Base-by-base conservation (phyloP, 2,113 vertebrate genomes). In the Myanophis thanlyinensis region DNA sequence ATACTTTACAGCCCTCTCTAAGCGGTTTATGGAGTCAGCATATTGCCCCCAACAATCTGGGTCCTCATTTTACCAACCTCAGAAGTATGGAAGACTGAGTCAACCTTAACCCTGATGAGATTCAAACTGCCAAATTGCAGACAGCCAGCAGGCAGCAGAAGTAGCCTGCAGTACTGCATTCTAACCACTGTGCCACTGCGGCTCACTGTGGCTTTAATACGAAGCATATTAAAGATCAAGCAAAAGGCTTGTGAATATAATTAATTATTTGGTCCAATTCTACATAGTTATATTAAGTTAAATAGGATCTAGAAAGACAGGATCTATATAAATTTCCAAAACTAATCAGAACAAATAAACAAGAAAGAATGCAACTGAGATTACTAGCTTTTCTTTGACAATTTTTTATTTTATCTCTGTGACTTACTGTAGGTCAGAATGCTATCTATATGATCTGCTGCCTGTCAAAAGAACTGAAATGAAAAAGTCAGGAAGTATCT, bases 381-480 rank as follows among this genome's bases (percentile, higher is more conserved):
- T 88, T 54, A 88, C 1, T 87, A 3, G 73, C 4, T 44, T 5
- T 85, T 91, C 1, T 85, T 59, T 92, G 88, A 90, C 51, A 91
- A 12, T 3, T 89, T 54, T 93, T 95, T 92, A 1, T 91, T 94
- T 93, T 62, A 90, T 92, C 92, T 54, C 46, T 88, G 3, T 92
- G 49, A 91, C 52, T 44, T 93, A 23, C 18, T 95, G 1, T 13
- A 87, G 40, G 18, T 93, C 73, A 90, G 15, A 96, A 91, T 90
- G 88, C 20, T 90, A 35, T 44, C 23, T 91, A 44, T 89, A 90
- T 90, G 52, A 91, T 18, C 15, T 1, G 0, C 0, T 91, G 1
- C 30, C 91, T 67, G 12, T 52, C 12, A 51, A 91, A 93, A 95
- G 80, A 27, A 93, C 85, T 1, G 0, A 59, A 46, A 94, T 91